Evolutionary conservation across 2,797 vertebrate species (phyloP).

Genomic region (Kryptopterus vitreolus): DNA sequence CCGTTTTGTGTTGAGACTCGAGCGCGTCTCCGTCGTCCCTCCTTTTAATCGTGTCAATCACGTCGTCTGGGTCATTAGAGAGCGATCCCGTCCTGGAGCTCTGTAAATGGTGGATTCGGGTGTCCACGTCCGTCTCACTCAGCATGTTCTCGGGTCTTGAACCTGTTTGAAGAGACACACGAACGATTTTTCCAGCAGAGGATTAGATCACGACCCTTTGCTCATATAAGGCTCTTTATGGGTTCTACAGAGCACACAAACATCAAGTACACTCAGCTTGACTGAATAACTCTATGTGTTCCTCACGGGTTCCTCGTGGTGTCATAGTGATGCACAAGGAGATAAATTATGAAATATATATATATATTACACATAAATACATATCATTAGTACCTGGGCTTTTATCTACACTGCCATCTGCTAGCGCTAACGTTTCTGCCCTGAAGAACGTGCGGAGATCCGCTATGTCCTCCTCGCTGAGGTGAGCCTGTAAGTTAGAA

Average conservation of each 20-base stretch:
- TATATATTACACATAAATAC: background rate
- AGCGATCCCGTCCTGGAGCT: background rate
- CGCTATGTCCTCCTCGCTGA: slow-evolving; percentile 54
- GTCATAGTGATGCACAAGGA: slow-evolving; percentile 1
- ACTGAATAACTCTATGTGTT: background rate
- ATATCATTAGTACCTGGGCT: slow-evolving; percentile 67
- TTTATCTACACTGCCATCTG: slow-evolving; percentile 57
- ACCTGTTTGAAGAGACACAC: slow-evolving; percentile 39
- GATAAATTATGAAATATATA: background rate
- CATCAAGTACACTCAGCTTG: background rate
- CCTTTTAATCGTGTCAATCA: background rate
- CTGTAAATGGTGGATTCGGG: background rate
- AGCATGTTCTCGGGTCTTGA: background rate
- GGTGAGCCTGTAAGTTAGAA: slow-evolving; percentile 57
- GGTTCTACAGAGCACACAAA: background rate
- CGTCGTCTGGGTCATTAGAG: slow-evolving; percentile 1
- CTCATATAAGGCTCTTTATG: background rate
- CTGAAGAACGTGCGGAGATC: slow-evolving; percentile 65
- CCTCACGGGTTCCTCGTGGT: background rate
- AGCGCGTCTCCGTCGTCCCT: background rate
- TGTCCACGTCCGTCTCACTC: slow-evolving; percentile 2
- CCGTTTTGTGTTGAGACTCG: slow-evolving; percentile 12
- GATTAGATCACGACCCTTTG: background rate
- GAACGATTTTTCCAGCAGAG: background rate
- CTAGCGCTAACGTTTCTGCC: slow-evolving; percentile 65